These are phyloP conservation scores for Natator depressus DNA, from an alignment of 2,113 vertebrate species.

Conservation along the genomic window DNA sequence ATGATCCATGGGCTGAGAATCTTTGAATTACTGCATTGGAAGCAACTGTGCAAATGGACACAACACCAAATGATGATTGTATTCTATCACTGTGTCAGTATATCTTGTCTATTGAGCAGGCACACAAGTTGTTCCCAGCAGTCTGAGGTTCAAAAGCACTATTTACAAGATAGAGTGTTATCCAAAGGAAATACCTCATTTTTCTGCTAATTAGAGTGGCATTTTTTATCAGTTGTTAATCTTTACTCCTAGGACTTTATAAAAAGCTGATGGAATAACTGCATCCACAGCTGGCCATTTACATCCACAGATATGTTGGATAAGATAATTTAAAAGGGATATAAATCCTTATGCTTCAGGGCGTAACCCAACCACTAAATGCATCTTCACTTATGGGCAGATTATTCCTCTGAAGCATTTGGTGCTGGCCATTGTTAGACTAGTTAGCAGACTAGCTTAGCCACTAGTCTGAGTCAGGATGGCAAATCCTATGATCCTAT, in stretches of 20 bases:
- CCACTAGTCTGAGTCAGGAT: background rate
- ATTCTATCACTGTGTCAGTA: background rate
- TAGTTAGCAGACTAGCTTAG: background rate
- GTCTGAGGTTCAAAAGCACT: background rate
- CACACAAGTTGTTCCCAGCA: background rate
- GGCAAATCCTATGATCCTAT: background rate
- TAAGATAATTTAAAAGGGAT: background rate
- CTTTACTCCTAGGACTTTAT: background rate
- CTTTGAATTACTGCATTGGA: constrained; percentile 8
- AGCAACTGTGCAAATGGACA: background rate
- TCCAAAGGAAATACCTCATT: background rate
- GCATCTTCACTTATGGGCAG: background rate
- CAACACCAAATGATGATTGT: constrained; percentile 39
- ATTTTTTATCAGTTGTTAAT: background rate
- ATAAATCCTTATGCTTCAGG: background rate
- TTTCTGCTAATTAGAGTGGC: constrained; percentile 33
- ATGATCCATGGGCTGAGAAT: background rate
- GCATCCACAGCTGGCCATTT: background rate
- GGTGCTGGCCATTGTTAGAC: background rate
- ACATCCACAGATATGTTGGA: background rate
- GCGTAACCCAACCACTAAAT: background rate
- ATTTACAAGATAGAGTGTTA: background rate
- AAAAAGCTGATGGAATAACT: background rate
- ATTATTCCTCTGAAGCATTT: fast-evolving
- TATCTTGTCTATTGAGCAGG: background rate